Evolutionary conservation across 2,113 vertebrate species (phyloP), one percentile per base, ranked within the genome.

Genomic region (Brachionichthys hirsutus): DNA sequence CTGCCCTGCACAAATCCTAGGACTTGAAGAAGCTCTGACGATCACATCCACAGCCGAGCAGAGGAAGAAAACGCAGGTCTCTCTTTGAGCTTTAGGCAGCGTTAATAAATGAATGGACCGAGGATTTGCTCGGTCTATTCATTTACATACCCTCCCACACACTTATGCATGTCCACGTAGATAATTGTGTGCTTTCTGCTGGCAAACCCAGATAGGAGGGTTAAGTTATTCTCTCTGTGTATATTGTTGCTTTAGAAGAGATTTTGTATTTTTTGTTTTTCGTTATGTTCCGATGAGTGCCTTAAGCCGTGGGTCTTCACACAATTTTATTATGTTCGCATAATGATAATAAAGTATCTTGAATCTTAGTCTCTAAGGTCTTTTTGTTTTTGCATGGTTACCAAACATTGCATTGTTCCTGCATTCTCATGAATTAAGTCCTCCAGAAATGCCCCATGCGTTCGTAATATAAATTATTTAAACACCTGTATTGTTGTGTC

Each of bases 401-500:
- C 16, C 13, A 47, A 63, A 67, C 22, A 10, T 7, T 18, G 20
- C 20, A 54, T 20, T 41, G 40, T 55, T 54, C 22, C 12, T 20
- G 10, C 19, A 30, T 18, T 5, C 2, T 12, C 16, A 12, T 18
- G 0, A 49, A 40, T 30, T 6, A 41, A 12, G 13, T 59, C 17
- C 4, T 24, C 66, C 47, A 54, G 30, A 65, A 46, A 60, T 11
- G 61, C 54, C 53, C 45, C 50, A 73, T 48, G 73, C 45, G 57
- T 18, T 38, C 54, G 80, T 58, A 65, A 74, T 45, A 69, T 60
- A 60, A 77, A 90, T 88, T 77, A 86, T 85, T 87, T 88, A 77
- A 89, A 89, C 86, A 80, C 82, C 73, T 58, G 56, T 46, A 79
- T 85, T 82, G 76, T 79, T 83, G 79, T 78, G 80, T 80, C 78